Conservation (phyloP, 2,888 invertebrate species). For the Colletes collaris region DNA sequence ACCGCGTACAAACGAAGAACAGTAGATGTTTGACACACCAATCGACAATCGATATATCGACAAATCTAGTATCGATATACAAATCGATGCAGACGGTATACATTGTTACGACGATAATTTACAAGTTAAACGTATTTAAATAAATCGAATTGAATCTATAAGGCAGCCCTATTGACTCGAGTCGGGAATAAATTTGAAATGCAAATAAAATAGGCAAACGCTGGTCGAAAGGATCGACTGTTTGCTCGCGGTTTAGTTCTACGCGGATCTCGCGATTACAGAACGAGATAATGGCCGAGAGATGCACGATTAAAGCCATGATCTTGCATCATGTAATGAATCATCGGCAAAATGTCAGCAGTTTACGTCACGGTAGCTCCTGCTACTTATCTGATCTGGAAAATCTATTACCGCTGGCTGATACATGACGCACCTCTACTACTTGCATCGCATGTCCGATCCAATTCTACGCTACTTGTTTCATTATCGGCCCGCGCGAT, state of each 20-base stretch:
- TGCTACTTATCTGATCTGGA: constrained; percentile 32
- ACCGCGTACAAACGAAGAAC: no score
- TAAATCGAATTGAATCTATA: not conserved
- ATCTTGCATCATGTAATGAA: constrained; percentile 52
- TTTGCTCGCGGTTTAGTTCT: constrained; percentile 11
- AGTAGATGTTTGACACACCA: no score
- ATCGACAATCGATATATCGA: no score
- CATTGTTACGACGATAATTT: not conserved
- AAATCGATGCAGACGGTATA: no score
- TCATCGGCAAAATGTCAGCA: constrained; percentile 46
- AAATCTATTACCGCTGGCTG: constrained; percentile 29
- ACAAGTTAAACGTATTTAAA: constrained; percentile 21
- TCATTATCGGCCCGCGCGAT: constrained; percentile 8
- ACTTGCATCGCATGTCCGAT: constrained; percentile 20
- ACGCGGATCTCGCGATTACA: constrained; percentile 23
- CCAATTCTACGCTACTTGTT: constrained; percentile 5
- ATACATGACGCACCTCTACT: constrained; percentile 19
- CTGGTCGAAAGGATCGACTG: constrained; percentile 4
- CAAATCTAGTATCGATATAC: no score
- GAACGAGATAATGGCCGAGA: constrained; percentile 23
- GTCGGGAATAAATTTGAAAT: no score
- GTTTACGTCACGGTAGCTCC: constrained; percentile 38
- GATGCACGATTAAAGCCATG: constrained; percentile 32
- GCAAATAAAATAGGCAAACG: no score
- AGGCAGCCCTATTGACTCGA: no score